Evolutionary conservation across 2,888 invertebrate genomes (phyloP).

Genomic region (Hyles lineata): DNA sequence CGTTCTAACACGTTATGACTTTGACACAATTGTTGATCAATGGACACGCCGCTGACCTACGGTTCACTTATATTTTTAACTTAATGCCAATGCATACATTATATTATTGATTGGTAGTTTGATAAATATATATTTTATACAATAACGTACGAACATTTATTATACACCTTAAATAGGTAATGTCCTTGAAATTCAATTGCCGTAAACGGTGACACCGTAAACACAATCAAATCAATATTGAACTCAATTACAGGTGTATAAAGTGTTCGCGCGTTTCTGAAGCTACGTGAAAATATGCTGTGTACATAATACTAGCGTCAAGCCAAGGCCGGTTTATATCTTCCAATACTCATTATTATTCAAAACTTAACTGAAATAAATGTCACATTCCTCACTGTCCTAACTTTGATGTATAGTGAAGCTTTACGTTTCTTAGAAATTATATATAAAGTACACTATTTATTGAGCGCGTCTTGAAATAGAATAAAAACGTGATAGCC

Average conservation of each 20-base stretch:
- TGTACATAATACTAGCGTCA: not conserved
- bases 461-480: not conserved
- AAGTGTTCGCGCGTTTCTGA: constrained; percentile 2
- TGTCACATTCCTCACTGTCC: not conserved
- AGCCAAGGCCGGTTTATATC: not conserved
- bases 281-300: constrained; percentile 8
- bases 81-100: constrained; percentile 24
- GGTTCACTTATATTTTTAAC: constrained; percentile 43
- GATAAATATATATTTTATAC: not conserved
- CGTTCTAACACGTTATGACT: constrained; percentile 78
- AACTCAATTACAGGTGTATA: constrained; percentile 1
- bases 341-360: constrained; percentile 4
- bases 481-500: not conserved
- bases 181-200: not conserved
- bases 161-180: too few species aligned
- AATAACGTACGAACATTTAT: not conserved
- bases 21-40: constrained; percentile 79
- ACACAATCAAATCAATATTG: not conserved
- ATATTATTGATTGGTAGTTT: not conserved
- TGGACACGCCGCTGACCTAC: constrained; percentile 58
- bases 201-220: not conserved
- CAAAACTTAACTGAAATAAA: constrained; percentile 13
- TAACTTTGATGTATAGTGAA: not conserved
- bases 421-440: not conserved
- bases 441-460: not conserved